Conservation (phyloP, 2,888 invertebrate species). For the Leptogaster cylindrica region DNA sequence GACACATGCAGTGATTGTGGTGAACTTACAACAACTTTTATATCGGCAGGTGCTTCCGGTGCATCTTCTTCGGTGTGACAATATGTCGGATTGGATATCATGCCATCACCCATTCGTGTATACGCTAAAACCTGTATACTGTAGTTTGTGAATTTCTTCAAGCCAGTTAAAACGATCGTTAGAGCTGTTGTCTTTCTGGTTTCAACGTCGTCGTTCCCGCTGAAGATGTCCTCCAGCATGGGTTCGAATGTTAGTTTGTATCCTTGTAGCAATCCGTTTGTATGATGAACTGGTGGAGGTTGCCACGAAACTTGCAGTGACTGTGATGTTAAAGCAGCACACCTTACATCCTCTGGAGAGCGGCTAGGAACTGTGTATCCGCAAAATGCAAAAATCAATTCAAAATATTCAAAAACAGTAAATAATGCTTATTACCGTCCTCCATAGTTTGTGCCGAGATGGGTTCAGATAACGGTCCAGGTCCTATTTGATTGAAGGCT, state of each 20-base stretch:
- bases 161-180: conserved; percentile 72
- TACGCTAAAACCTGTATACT: conserved; percentile 80
- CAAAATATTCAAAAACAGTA: background rate
- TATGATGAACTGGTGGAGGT: conserved; percentile 74
- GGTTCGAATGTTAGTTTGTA: conserved; percentile 75
- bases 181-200: conserved; percentile 72
- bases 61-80: conserved; percentile 83
- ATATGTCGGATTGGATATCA: conserved; percentile 70
- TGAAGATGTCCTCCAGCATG: conserved; percentile 65
- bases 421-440: conserved; percentile 66
- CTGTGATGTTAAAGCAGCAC: conserved; percentile 75
- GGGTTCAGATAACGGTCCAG: conserved; percentile 74
- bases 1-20: conserved; percentile 77
- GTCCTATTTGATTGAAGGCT: conserved; percentile 77
- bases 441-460: conserved; percentile 74
- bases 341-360: conserved; percentile 79
- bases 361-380: conserved; percentile 79
- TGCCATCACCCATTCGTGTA: conserved; percentile 80
- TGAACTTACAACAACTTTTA: conserved; percentile 79
- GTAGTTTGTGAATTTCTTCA: conserved; percentile 81
- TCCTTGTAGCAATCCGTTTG: conserved; percentile 79
- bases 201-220: conserved; percentile 65
- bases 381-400: background rate
- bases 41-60: conserved; percentile 78
- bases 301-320: conserved; percentile 82